Base-by-base conservation (phyloP, 1,140 invertebrate species). In the Tetramorium alpestre region DNA sequence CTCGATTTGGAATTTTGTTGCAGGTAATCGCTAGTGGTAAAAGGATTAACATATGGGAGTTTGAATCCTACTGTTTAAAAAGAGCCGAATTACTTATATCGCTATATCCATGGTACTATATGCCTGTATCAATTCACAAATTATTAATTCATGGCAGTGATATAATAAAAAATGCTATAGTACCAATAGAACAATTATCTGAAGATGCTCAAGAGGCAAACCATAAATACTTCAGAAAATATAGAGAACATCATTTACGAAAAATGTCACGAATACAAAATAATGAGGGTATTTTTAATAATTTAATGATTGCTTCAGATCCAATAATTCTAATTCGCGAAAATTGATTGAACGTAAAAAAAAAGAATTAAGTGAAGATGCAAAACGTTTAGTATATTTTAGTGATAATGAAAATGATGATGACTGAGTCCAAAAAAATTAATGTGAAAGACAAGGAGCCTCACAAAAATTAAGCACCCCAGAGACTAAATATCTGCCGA, bases 31-130 rank as follows among this genome's bases (percentile, higher is more conserved):
- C 56, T 16, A 76, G 54, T 0, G 73, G 41, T 22, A 60, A 62
- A 28, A 62, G 5, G 28, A 47, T 76, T 11, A 47, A 76, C 6
- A 3, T 28, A 4, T 10, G 13, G 5, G 16, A 76, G 6, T 76
- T 76, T 1, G 1, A 49, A 60, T 4, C 33, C 33, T 33, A 33
- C 3, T 33, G 2, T 1, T 10, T 76, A 28, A 8, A 18, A 47
- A 62, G 16, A 2, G 56, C 38, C 1, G 22, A 62, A 47, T 5
- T 33, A 33, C 28, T 8, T 76, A 10, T 47, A 3, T 76, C 54
- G 0, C 10, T 76, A 8, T 76, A 76, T 6, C 73, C 56, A 13
- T 76, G 73, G 22, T 76, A 60, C 22, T 76, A 60, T 5, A 76
- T 76, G 22, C 22, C 41, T 44, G 41, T 13, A n/a, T 76, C 73